Base-by-base conservation (phyloP, 1,140 invertebrate genomes). In the Euglossa dilemma region DNA sequence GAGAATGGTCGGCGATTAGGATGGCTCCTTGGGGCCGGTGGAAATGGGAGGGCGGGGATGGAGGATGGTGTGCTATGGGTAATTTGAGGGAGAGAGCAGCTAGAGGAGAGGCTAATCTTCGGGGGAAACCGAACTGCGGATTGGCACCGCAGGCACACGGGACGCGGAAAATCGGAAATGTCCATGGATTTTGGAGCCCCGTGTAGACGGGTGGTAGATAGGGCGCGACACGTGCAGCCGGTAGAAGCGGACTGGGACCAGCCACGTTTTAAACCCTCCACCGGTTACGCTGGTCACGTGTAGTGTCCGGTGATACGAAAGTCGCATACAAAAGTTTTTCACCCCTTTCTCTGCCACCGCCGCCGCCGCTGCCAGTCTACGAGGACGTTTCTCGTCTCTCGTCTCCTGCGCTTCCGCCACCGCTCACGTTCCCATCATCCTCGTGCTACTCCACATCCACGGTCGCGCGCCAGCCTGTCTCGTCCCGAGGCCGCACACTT, bases 251-350 rank as follows among this genome's bases (percentile, higher is more conserved):
- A 52, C 50, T 43, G 45, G 7, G n/a, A 59, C 67, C 85, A 66
- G 63, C 82, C 87, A 86, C 86, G 88, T 90, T 93, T 92, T 91
- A 92, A 93, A 93, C 90, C 90, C 89, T 89, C 87, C 57, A 73
- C 85, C 80, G 87, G 78, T 88, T 93, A 93, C 87, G 91, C 92
- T 89, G 90, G 93, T 94, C 93, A 93, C 93, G 93, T 93, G 91
- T 93, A 91, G 84, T 91, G 92, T 93, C 92, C 92, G 83, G 80
- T 88, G 89, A 90, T 87, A 93, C 92, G 92, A 90, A 91, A 90
- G 86, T 87, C 82, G 93, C 92, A 93, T 94, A 93, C 91, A 86
- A 92, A 93, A 92, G 83, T 92, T 88, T 90, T 87, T 90, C 88
- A 86, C 85, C 86, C 86, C 86, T 87, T 85, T 80, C 73, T 84